These are phyloP conservation scores for Pygocentrus nattereri DNA, from an alignment of 2,797 vertebrate species.

Conservation along the genomic window DNA sequence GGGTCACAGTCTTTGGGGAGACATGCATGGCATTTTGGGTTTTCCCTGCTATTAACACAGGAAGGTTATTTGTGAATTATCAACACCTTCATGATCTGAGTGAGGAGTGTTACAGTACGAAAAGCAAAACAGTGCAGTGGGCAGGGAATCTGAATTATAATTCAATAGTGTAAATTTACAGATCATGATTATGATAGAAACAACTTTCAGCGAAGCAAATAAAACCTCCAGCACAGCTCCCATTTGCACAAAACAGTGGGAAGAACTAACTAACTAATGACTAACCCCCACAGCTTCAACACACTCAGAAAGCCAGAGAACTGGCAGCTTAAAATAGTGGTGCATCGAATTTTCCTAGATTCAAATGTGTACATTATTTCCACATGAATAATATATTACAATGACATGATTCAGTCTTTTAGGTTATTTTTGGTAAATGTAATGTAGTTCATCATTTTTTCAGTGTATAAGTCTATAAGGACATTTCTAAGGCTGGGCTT, in stretches of 20 bases:
- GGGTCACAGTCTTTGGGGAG: neutral
- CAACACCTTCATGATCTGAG: neutral
- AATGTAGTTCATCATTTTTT: too few species aligned
- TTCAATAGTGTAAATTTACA: neutral
- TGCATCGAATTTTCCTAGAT: too few species aligned
- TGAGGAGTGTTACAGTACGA: slow-evolving; percentile 7
- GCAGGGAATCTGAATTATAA: neutral
- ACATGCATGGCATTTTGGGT: neutral
- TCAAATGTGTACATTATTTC: too few species aligned
- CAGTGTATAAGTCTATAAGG: too few species aligned
- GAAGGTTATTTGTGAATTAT: neutral
- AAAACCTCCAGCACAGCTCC: slow-evolving; percentile 3
- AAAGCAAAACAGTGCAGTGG: neutral
- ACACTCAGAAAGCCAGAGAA: neutral
- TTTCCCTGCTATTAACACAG: neutral
- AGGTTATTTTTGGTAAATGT: too few species aligned
- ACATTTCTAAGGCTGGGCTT: too few species aligned
- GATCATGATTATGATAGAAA: too few species aligned
- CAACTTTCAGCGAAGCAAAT: neutral
- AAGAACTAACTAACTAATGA: too few species aligned
- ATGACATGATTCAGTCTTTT: too few species aligned
- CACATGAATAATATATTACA: too few species aligned
- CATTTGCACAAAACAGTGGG: neutral
- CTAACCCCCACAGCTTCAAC: neutral
- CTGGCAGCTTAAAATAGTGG: too few species aligned